Conservation (phyloP, 1,140 invertebrate genomes). For the Scylla paramamosain region DNA sequence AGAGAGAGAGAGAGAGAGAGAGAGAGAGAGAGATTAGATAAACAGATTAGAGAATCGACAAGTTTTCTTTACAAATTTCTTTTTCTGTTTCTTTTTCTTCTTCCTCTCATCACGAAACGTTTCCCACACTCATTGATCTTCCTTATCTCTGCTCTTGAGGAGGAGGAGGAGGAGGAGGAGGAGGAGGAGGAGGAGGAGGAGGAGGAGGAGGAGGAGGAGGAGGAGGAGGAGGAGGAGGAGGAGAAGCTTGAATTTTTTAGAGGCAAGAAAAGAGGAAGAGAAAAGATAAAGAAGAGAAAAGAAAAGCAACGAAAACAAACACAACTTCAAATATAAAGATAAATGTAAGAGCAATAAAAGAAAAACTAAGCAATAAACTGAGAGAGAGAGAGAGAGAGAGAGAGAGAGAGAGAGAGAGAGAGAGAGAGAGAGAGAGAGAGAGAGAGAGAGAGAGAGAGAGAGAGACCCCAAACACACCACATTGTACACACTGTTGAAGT, state of each 20-base stretch:
- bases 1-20: constrained; percentile 24
- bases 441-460: neutral
- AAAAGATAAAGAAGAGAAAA: too few species aligned
- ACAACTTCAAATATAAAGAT: neutral
- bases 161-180: neutral
- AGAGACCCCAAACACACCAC: too few species aligned
- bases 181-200: constrained; percentile 3
- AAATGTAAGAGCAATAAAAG: too few species aligned
- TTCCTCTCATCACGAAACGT: neutral
- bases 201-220: neutral
- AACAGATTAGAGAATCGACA: neutral
- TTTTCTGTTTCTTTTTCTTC: neutral
- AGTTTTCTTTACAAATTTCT: neutral
- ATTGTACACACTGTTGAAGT: too few species aligned
- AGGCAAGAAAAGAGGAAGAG: neutral
- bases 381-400: constrained; percentile 51
- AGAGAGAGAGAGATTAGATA: neutral
- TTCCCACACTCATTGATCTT: neutral
- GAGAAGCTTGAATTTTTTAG: neutral
- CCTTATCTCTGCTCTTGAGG: neutral
- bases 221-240: neutral
- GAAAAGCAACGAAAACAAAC: too few species aligned
- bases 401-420: constrained; percentile 58
- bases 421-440: constrained; percentile 52
- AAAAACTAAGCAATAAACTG: neutral